Evolutionary conservation across 2,113 vertebrate genomes (phyloP).

Genomic region (Zingel zingel): DNA sequence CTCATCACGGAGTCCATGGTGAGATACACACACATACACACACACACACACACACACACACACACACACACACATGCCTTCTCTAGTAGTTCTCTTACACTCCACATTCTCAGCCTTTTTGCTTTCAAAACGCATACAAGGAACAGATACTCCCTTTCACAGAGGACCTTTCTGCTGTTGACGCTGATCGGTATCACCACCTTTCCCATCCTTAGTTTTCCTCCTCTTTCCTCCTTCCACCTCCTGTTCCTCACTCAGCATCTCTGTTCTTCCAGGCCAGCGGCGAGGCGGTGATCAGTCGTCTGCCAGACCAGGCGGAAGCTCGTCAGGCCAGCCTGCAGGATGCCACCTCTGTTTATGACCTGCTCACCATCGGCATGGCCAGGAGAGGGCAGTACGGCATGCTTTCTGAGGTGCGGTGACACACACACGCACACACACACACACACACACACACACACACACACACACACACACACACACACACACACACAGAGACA

Average conservation of each 20-base stretch:
- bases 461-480: conserved; percentile 1
- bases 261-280: conserved; percentile 86
- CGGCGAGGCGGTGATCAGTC: conserved; percentile 93
- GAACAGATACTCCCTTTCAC: too few species aligned
- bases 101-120: neutral
- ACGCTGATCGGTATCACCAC: neutral
- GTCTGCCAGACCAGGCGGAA: conserved; percentile 91
- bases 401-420: conserved; percentile 95
- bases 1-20: conserved; percentile 99
- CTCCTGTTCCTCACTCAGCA: neutral
- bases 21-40: conserved; percentile 77
- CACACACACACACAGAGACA: conserved; percentile 1
- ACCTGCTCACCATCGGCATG: conserved; percentile 96
- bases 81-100: neutral
- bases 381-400: conserved; percentile 97
- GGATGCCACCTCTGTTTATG: conserved; percentile 93
- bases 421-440: conserved; percentile 3
- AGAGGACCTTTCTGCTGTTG: neutral
- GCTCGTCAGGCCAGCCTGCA: conserved; percentile 90
- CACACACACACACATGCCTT: neutral
- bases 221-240: neutral
- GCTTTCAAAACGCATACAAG: neutral
- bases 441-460: conserved; percentile 4
- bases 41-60: conserved; percentile 9
- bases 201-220: neutral